These are phyloP conservation scores for Quadroppia sp. DNA, from an alignment of 2,888 invertebrate species.

Conservation along the genomic window DNA sequence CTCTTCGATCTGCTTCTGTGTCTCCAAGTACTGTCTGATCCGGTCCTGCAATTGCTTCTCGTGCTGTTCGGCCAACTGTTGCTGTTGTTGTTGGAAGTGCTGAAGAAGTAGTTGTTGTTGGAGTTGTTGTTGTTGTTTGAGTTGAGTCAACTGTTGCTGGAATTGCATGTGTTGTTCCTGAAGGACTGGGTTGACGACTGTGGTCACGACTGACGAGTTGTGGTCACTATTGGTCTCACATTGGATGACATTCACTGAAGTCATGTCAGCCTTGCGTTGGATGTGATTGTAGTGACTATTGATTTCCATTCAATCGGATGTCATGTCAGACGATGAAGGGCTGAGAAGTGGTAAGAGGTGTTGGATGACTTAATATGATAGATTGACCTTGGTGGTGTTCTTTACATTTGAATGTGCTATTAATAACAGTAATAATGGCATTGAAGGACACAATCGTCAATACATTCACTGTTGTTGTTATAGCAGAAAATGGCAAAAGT, in stretches of 20 bases:
- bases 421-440: too few relatives aligned
- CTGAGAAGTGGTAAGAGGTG: neutral
- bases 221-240: too few relatives aligned
- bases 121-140: conserved; percentile 87
- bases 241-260: too few relatives aligned
- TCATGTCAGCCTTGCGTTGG: conserved; percentile 43
- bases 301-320: conserved; percentile 45
- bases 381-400: too few relatives aligned
- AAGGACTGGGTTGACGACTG: neutral
- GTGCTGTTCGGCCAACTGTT: conserved; percentile 83
- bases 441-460: too few relatives aligned
- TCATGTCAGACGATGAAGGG: too few relatives aligned
- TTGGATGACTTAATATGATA: too few relatives aligned
- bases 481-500: too few relatives aligned
- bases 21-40: conserved; percentile 55
- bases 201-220: too few relatives aligned
- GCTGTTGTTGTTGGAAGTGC: conserved; percentile 85
- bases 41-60: conserved; percentile 83
- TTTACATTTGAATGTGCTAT: too few relatives aligned
- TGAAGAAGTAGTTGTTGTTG: conserved; percentile 86
- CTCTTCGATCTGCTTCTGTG: conserved; percentile 11
- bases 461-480: too few relatives aligned
- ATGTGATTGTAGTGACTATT: conserved; percentile 46
- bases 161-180: conserved; percentile 47
- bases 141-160: conserved; percentile 58